Evolutionary conservation across 2,888 invertebrate species (phyloP).

Genomic region (Nephrocerus scutellatus): DNA sequence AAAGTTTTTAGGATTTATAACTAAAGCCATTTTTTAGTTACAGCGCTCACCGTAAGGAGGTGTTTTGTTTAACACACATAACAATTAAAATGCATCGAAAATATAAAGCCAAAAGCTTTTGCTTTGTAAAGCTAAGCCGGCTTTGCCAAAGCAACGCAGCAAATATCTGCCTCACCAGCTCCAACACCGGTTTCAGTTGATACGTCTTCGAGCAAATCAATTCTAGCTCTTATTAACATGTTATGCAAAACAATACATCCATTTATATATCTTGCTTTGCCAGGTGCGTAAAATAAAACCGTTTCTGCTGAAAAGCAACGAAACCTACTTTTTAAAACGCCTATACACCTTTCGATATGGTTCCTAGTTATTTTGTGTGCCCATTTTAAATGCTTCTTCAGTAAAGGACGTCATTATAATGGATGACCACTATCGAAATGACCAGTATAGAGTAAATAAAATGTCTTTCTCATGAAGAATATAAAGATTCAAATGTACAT

Average conservation of each 20-base stretch:
- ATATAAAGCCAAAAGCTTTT: too few species aligned
- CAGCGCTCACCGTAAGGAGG: too few species aligned
- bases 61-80: too few species aligned
- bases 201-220: too few species aligned
- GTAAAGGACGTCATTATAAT: constrained; percentile 2
- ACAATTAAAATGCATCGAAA: too few species aligned
- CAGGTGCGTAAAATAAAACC: neutral
- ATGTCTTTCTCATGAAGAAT: constrained; percentile 1
- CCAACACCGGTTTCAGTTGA: neutral
- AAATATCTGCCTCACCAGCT: neutral
- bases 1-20: too few species aligned
- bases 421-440: neutral
- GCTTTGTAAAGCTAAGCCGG: too few species aligned
- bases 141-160: too few species aligned
- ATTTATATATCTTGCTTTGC: constrained; percentile 1
- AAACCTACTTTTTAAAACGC: constrained; percentile 1
- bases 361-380: constrained; percentile 4
- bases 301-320: constrained; percentile 2
- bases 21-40: too few species aligned
- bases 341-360: constrained; percentile 4
- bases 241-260: too few species aligned
- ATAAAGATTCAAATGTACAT: constrained; percentile 1
- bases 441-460: neutral
- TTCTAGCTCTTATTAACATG: too few species aligned
- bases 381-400: neutral